These are phyloP conservation scores for Carcharodon carcharias DNA, from an alignment of 2,797 vertebrate species.

Conservation along the genomic window DNA sequence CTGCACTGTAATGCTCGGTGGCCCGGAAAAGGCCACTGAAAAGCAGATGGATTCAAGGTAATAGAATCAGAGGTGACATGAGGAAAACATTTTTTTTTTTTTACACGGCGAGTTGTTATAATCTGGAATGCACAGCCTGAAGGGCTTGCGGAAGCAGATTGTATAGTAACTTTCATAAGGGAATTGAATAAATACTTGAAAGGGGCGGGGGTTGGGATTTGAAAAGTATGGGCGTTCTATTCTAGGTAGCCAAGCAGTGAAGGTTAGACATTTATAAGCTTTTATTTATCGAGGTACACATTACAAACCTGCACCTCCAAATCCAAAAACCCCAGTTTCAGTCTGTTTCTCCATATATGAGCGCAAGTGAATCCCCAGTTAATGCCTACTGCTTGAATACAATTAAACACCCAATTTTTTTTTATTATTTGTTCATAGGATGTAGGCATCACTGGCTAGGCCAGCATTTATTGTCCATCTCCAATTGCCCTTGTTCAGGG, in stretches of 20 bases:
- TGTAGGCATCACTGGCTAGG: no score
- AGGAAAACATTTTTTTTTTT: background rate
- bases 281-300: background rate
- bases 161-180: background rate
- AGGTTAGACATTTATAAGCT: background rate
- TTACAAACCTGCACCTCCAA: background rate
- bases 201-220: background rate
- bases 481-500: no score
- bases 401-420: background rate
- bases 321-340: background rate
- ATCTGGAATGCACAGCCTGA: background rate
- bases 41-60: background rate
- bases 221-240: background rate
- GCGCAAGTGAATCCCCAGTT: background rate
- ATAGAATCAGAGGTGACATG: background rate
- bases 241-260: background rate
- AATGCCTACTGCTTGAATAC: background rate
- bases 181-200: background rate
- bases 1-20: background rate
- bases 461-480: no score
- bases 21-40: background rate
- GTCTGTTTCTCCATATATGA: background rate
- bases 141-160: background rate
- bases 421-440: no score
- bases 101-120: background rate